Conservation (phyloP, 2,113 vertebrate species). For the Notarius lentiginosus region DNA sequence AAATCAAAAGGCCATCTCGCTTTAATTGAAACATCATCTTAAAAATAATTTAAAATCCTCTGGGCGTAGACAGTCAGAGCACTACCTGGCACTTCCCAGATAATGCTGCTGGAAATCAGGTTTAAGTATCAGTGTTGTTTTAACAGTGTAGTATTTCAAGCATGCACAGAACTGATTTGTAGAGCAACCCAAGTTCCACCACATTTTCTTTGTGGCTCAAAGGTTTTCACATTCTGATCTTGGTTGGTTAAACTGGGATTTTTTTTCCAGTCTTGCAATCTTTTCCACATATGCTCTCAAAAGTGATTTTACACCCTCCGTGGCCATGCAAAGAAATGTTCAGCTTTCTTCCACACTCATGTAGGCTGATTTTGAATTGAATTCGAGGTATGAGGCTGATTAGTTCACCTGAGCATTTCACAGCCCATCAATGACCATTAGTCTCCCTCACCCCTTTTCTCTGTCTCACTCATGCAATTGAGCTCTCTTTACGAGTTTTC, state of each 20-base stretch:
- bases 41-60: too few species aligned
- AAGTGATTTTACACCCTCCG: too few species aligned
- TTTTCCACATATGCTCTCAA: too few species aligned
- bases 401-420: conserved; percentile 44
- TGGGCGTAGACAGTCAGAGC: background rate
- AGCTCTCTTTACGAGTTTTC: background rate
- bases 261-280: too few species aligned
- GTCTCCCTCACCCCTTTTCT: background rate
- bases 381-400: conserved; percentile 27
- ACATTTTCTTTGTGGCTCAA: conserved; percentile 7
- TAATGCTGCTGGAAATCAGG: background rate
- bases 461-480: background rate
- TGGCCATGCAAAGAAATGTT: too few species aligned
- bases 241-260: conserved; percentile 6
- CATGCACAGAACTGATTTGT: too few species aligned
- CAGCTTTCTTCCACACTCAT: conserved; percentile 10
- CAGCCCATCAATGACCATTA: conserved; percentile 14
- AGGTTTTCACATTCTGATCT: conserved; percentile 16
- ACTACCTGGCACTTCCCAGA: background rate
- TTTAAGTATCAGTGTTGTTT: background rate
- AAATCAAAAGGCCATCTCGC: too few species aligned
- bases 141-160: too few species aligned
- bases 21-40: too few species aligned
- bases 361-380: conserved; percentile 30
- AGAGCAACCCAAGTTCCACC: background rate